A percentile compares a stretch with the other conserved stretches of the same genome.
Evolutionary conservation across 23 tunicate species (phyloP).

Genomic region (Trididemnum clinides): DNA sequence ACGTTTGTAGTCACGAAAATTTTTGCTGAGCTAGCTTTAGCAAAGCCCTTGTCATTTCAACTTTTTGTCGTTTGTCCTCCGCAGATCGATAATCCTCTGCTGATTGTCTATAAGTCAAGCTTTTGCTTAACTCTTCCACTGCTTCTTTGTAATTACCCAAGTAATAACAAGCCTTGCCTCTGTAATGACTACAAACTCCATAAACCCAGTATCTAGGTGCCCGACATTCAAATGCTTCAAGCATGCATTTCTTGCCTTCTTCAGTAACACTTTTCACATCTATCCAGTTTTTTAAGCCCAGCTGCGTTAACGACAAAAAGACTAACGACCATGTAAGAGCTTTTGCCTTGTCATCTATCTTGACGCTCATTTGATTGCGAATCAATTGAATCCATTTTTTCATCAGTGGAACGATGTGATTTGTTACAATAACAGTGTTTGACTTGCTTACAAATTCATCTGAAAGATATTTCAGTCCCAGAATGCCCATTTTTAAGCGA

Average conservation of each 20-base stretch:
- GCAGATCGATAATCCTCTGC: not conserved
- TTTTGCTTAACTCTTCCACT: not conserved
- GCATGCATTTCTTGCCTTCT: not conserved
- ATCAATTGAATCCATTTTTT: not conserved
- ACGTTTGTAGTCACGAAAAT: too few relatives aligned
- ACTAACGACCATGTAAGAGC: not conserved
- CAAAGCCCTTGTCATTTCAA: not conserved
- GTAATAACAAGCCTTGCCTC: not conserved
- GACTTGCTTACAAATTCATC: not conserved
- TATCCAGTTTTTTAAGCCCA: not conserved
- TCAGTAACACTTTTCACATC: not conserved
- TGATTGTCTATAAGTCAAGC: not conserved
- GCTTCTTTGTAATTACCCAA: not conserved
- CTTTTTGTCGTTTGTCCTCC: not conserved
- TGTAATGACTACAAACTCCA: constrained; percentile 7
- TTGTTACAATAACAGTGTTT: not conserved
- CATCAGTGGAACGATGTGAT: not conserved
- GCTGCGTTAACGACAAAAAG: not conserved
- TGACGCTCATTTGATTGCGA: not conserved
- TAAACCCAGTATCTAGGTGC: not conserved
- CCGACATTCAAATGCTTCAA: not conserved
- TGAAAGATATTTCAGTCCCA: not conserved
- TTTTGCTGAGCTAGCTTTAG: not conserved
- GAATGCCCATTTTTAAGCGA: not conserved
- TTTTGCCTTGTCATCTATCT: not conserved